phyloP scores from a whole-genome alignment of 2,797 vertebrate species.

The Epinephelus coioides region DNA sequence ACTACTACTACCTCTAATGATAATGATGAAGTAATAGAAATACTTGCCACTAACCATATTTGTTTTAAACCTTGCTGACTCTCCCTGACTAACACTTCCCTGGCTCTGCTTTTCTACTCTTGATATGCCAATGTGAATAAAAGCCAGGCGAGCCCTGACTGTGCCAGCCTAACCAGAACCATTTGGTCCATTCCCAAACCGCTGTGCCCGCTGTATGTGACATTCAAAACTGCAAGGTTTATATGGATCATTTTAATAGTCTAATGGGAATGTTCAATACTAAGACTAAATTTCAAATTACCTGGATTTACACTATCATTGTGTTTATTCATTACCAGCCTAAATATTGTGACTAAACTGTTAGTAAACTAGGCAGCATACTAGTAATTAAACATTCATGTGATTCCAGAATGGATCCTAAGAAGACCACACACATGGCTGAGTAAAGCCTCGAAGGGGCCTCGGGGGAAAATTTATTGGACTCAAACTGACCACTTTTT shows the following conservation, averaged over 20 bases:
- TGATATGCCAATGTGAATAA: conserved; percentile 33
- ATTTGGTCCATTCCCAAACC: conserved; percentile 38
- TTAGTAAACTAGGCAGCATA: neutral
- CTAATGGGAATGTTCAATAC: neutral
- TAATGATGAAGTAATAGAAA: neutral
- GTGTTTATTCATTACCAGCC: conserved; percentile 3
- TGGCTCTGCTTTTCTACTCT: conserved; percentile 14
- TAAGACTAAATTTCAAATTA: neutral
- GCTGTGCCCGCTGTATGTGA: conserved; percentile 10
- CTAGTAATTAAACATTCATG: neutral
- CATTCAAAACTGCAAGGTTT: conserved; percentile 4
- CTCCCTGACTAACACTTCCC: conserved; percentile 45
- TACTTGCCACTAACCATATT: neutral
- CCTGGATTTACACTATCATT: neutral
- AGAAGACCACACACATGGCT: conserved; percentile 50
- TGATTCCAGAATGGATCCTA: conserved; percentile 8
- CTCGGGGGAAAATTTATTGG: neutral
- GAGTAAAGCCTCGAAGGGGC: conserved; percentile 23
- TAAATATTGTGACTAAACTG: neutral
- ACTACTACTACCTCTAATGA: neutral
- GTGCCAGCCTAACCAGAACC: conserved; percentile 47
- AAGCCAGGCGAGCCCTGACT: conserved; percentile 30
- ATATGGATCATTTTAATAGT: conserved; percentile 9
- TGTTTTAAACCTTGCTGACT: neutral
- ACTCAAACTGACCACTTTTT: neutral